Percentiles rank a stretch among this genome's conserved stretches.
Evolutionary conservation across 1,140 invertebrate genomes (phyloP).

Genomic region (Drosophila quadrilineata): DNA sequence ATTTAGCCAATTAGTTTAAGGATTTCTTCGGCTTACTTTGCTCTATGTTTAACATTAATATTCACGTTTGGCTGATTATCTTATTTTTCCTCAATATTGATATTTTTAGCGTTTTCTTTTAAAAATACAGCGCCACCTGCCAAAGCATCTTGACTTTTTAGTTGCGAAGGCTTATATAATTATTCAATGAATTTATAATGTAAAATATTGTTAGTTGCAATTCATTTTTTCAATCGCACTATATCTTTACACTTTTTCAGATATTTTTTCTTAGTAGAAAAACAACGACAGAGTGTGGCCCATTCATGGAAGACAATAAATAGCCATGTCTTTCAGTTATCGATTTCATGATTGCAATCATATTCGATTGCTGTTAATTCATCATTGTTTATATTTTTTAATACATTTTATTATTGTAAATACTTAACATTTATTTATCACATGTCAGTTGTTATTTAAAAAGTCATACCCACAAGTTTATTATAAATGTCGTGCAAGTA

Average conservation of each 20-base stretch:
- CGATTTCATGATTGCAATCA: neutral
- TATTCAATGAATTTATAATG: constrained; percentile 16
- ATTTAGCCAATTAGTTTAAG: constrained; percentile 24
- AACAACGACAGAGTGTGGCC: constrained; percentile 40
- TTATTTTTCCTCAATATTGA: constrained; percentile 65
- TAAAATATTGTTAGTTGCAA: constrained; percentile 17
- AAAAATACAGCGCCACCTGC: constrained; percentile 19
- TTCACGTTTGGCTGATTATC: constrained; percentile 64
- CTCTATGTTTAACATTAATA: constrained; percentile 55
- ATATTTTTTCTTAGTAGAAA: constrained; percentile 41
- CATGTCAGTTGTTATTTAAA: no score
- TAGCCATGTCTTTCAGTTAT: neutral
- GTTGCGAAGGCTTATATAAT: constrained; percentile 22
- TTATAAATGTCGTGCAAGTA: no score
- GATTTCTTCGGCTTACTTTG: constrained; percentile 64
- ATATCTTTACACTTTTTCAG: constrained; percentile 25
- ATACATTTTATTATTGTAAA: no score
- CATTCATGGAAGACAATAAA: constrained; percentile 19
- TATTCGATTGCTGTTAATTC: constrained; percentile 2
- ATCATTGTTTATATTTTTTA: no score
- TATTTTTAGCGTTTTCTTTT: constrained; percentile 37
- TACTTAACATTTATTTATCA: no score
- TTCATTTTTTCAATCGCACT: constrained; percentile 31
- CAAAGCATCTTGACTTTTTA: constrained; percentile 21
- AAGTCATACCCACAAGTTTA: no score